Conservation (phyloP, 2,797 vertebrate genomes). For the Cacajao melanocephalus region DNA sequence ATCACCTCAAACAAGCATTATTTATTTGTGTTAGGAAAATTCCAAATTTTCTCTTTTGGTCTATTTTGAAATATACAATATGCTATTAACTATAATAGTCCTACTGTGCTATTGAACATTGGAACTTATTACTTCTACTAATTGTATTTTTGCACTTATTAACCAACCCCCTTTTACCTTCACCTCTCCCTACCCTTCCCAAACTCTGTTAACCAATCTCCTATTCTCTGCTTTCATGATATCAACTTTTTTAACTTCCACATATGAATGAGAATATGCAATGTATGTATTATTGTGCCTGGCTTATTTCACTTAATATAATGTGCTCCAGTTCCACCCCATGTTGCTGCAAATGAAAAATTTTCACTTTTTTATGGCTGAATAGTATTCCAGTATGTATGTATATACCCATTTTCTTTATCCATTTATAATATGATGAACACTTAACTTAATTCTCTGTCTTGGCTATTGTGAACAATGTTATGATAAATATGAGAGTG, state of each 20-base stretch:
- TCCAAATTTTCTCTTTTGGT: not conserved
- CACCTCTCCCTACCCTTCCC: not conserved
- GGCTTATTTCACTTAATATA: not conserved
- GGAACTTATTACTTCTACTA: not conserved
- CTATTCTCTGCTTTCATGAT: not conserved
- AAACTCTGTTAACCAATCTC: not conserved
- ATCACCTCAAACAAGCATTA: not conserved
- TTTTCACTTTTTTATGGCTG: not conserved
- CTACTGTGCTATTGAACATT: not conserved
- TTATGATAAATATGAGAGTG: not conserved
- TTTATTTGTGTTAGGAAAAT: not conserved
- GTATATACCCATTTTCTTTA: not conserved
- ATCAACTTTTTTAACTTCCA: not conserved
- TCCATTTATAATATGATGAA: not conserved
- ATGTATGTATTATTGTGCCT: not conserved
- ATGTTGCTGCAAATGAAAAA: not conserved
- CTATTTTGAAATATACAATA: not conserved
- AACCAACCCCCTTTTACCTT: not conserved
- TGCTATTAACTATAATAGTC: not conserved
- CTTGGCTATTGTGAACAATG: not conserved
- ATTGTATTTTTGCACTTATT: not conserved
- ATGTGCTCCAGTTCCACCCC: not conserved
- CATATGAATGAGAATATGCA: not conserved
- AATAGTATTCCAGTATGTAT: not conserved
- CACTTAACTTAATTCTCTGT: not conserved